Percentiles rank a stretch among this genome's conserved stretches.
Conservation (phyloP, 2,797 vertebrate species). For the Peromyscus eremicus region DNA sequence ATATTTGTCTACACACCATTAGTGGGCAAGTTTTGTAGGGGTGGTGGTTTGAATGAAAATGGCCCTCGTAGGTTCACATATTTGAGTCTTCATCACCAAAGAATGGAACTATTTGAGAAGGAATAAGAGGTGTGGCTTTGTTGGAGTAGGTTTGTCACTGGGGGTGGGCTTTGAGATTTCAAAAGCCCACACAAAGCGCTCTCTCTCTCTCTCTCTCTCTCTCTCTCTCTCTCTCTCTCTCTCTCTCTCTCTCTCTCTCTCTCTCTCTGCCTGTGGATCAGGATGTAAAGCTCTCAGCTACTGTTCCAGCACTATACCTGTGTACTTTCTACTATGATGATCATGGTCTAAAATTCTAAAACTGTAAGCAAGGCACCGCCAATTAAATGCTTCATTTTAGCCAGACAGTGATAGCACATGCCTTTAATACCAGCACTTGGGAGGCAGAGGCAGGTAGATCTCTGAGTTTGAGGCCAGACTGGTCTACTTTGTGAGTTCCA, state of each 20-base stretch:
- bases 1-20: slow-evolving; percentile 23
- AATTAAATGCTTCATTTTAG: neutral
- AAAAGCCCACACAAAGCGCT: neutral
- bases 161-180: neutral
- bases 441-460: neutral
- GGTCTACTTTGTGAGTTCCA: neutral
- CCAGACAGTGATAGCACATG: too few relatives aligned
- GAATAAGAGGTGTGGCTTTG: neutral
- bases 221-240: too few relatives aligned
- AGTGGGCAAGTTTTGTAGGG: slow-evolving; percentile 6
- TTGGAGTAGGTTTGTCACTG: neutral
- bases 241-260: too few relatives aligned
- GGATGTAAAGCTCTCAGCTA: too few relatives aligned
- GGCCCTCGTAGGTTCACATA: neutral
- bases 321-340: neutral
- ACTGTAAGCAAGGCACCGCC: neutral
- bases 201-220: too few relatives aligned
- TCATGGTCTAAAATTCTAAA: neutral
- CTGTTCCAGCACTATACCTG: neutral
- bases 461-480: neutral
- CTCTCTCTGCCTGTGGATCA: neutral
- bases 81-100: neutral
- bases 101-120: neutral
- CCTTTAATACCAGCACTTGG: neutral
- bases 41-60: neutral